phyloP scores from a whole-genome alignment of 2,113 vertebrate genomes.

The Talpa occidentalis region DNA sequence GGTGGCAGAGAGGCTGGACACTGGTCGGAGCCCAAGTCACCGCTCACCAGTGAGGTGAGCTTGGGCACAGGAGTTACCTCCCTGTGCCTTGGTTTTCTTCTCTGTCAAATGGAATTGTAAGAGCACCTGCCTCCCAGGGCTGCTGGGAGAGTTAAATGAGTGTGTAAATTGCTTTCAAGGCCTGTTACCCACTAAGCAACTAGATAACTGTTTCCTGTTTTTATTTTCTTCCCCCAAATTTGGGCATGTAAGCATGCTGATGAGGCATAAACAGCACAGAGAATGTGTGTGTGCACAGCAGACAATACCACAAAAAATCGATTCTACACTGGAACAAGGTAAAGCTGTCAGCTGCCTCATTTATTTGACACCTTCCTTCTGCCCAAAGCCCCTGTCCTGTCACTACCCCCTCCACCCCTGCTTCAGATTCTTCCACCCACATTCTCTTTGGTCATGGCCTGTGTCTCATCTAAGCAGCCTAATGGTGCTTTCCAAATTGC shows the following conservation, averaged over 20 bases:
- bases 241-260: background rate
- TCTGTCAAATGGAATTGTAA: background rate
- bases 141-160: background rate
- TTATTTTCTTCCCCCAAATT: background rate
- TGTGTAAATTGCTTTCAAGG: background rate
- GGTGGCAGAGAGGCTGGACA: background rate
- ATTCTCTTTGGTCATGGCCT: background rate
- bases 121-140: too few species aligned
- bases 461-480: background rate
- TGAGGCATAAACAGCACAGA: background rate
- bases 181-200: background rate
- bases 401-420: too few species aligned
- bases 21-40: background rate
- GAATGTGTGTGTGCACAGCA: fast-evolving
- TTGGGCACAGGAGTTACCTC: background rate
- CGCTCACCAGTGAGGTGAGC: background rate
- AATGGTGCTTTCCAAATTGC: background rate
- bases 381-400: background rate
- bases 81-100: background rate
- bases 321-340: background rate
- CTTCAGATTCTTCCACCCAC: background rate
- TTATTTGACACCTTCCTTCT: background rate
- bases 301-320: fast-evolving
- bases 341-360: background rate
- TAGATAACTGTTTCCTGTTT: background rate